Percentiles rank a stretch among this genome's conserved stretches.
Conservation (phyloP, 2,797 vertebrate species). For the Trematomus bernacchii region DNA sequence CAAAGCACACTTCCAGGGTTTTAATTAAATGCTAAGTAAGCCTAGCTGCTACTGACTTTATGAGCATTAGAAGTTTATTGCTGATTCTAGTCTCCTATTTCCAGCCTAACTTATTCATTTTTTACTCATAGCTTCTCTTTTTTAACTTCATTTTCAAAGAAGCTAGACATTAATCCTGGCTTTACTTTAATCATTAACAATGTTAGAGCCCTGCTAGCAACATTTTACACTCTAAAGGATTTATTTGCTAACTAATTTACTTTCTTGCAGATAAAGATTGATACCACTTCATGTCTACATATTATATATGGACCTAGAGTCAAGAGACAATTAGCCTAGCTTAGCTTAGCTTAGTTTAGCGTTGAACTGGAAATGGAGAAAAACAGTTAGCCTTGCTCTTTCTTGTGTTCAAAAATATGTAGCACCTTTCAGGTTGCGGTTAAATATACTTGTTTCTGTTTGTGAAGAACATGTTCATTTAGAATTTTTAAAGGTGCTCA, state of each 20-base stretch:
- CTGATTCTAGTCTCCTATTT: slow-evolving; percentile 45
- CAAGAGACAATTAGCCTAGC: not conserved
- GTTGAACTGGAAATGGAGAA: not conserved
- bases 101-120: slow-evolving; percentile 5
- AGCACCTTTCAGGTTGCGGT: not conserved
- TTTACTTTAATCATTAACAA: slow-evolving; percentile 12
- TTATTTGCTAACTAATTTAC: not conserved
- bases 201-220: not conserved
- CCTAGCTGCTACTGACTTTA: slow-evolving; percentile 60
- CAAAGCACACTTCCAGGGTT: slow-evolving; percentile 68
- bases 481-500: not conserved
- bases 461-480: not conserved
- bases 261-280: not conserved
- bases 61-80: slow-evolving; percentile 51
- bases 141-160: slow-evolving; percentile 17
- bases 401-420: not conserved
- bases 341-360: not conserved
- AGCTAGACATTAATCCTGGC: slow-evolving; percentile 1
- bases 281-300: not conserved
- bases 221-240: slow-evolving; percentile 9
- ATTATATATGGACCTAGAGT: no score
- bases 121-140: slow-evolving; percentile 10
- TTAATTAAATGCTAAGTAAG: slow-evolving; percentile 67
- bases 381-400: not conserved
- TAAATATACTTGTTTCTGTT: slow-evolving; percentile 4